phyloP scores from a whole-genome alignment of 2,888 invertebrate species.

The Mystacides longicornis region DNA sequence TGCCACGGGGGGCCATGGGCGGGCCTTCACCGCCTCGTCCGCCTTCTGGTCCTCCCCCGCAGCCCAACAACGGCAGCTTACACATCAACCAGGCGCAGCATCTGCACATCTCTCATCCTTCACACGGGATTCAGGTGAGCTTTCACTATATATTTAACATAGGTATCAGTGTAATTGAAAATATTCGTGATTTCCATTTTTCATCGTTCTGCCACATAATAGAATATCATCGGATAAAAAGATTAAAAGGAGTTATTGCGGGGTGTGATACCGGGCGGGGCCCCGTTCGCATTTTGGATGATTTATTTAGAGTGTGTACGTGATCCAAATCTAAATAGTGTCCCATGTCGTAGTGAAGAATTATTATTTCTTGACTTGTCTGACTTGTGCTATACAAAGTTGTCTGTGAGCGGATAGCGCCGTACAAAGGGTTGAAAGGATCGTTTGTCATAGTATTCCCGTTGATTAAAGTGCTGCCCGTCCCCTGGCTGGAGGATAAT shows the following conservation, averaged over 20 bases:
- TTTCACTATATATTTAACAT: not conserved
- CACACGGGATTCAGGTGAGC: slow-evolving; percentile 72
- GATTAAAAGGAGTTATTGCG: too few species aligned
- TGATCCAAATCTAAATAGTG: too few species aligned
- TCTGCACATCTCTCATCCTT: slow-evolving; percentile 76
- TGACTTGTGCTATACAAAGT: too few species aligned
- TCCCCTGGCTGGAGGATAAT: not conserved
- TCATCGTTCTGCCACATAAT: too few species aligned
- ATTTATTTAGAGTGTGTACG: too few species aligned
- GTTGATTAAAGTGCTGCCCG: slow-evolving; percentile 16
- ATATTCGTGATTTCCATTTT: too few species aligned
- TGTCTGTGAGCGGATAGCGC: too few species aligned
- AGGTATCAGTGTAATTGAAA: not conserved
- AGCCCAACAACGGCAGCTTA: slow-evolving; percentile 37
- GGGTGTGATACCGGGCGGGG: too few species aligned
- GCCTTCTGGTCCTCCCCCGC: slow-evolving; percentile 36
- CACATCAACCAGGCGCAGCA: slow-evolving; percentile 87
- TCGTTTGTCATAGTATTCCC: slow-evolving; percentile 16
- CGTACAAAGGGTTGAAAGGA: slow-evolving; percentile 2
- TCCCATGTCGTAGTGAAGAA: too few species aligned
- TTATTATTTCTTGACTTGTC: too few species aligned
- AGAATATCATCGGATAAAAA: too few species aligned
- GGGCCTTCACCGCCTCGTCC: slow-evolving; percentile 34
- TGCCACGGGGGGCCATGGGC: slow-evolving; percentile 38
- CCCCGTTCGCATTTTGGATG: too few species aligned